A percentile compares a stretch with the other conserved stretches of the same genome.
phyloP scores from a whole-genome alignment of 2,888 invertebrate genomes.

The Sinhomidia bicolor region DNA sequence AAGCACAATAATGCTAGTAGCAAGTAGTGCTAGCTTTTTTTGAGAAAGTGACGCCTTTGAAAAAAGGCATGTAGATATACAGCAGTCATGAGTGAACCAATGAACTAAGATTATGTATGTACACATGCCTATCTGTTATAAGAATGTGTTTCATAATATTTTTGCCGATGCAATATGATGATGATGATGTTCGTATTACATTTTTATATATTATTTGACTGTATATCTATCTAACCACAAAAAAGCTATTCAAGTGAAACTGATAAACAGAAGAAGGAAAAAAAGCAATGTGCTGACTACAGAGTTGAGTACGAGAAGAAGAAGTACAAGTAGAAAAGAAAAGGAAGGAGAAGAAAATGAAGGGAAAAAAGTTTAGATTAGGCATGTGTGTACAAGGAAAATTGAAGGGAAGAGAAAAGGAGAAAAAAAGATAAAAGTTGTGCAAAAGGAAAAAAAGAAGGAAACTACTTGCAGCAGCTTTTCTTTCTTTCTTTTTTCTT shows the following conservation, averaged over 20 bases:
- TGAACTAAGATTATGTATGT: constrained; percentile 12
- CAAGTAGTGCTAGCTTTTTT: background rate
- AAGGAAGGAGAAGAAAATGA: constrained; percentile 46
- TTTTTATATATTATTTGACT: background rate
- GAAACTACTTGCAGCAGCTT: constrained; percentile 45
- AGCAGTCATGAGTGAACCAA: constrained; percentile 23
- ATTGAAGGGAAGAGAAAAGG: constrained; percentile 56
- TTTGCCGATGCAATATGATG: too few species aligned
- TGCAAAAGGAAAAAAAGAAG: constrained; percentile 21
- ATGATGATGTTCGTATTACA: constrained; percentile 9
- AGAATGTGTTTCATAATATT: background rate
- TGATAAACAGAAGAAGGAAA: constrained; percentile 58
- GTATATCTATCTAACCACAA: constrained; percentile 61
- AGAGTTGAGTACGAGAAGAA: background rate
- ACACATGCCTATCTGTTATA: background rate
- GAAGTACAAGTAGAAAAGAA: background rate
- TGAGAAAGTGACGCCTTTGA: background rate
- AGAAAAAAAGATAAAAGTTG: constrained; percentile 54
- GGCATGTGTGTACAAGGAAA: constrained; percentile 46
- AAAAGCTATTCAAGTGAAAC: constrained; percentile 67
- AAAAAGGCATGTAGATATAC: too few species aligned
- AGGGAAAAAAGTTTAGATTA: constrained; percentile 62
- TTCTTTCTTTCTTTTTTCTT: constrained; percentile 15
- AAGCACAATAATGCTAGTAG: background rate
- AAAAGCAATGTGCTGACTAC: constrained; percentile 46